Percentiles rank a stretch among this genome's conserved stretches.
Conservation (phyloP, 2,797 vertebrate species). For the Hoplostethus mediterraneus region DNA sequence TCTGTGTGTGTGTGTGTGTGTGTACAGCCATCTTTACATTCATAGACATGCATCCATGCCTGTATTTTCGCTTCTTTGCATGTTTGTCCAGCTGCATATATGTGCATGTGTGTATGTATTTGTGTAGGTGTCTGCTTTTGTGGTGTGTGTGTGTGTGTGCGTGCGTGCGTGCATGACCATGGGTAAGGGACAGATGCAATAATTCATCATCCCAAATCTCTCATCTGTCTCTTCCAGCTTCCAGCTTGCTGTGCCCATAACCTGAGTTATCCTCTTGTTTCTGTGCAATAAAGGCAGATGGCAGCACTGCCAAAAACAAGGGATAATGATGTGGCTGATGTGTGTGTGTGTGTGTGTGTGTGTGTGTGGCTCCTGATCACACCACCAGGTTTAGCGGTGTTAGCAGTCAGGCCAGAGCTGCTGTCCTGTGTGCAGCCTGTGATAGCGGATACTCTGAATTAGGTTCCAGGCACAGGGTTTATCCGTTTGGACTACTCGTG, state of each 20-base stretch:
- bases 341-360: no score
- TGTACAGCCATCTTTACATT: background rate
- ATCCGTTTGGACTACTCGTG: slow-evolving; percentile 49
- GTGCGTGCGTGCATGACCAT: background rate
- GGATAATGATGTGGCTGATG: slow-evolving; percentile 19
- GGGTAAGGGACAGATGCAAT: slow-evolving; percentile 41
- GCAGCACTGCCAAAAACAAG: slow-evolving; percentile 21
- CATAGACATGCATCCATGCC: background rate
- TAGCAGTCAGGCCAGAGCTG: slow-evolving; percentile 11
- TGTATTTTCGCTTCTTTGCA: background rate
- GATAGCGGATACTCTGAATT: slow-evolving; percentile 46
- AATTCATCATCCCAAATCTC: slow-evolving; percentile 45
- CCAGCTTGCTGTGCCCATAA: background rate
- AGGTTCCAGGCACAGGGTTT: slow-evolving; percentile 33
- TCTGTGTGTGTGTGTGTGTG: background rate
- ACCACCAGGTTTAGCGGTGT: slow-evolving; percentile 36
- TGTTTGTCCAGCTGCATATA: background rate
- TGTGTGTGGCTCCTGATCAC: slow-evolving; percentile 46
- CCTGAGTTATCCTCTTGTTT: slow-evolving; percentile 32
- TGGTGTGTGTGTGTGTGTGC: background rate
- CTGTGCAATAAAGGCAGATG: slow-evolving; percentile 44
- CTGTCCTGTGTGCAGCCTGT: slow-evolving; percentile 37
- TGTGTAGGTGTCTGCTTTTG: background rate
- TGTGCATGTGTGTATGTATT: background rate
- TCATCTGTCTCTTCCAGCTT: slow-evolving; percentile 20